These are phyloP conservation scores for Ciconia boyciana DNA, from an alignment of 2,113 vertebrate genomes.

Conservation along the genomic window DNA sequence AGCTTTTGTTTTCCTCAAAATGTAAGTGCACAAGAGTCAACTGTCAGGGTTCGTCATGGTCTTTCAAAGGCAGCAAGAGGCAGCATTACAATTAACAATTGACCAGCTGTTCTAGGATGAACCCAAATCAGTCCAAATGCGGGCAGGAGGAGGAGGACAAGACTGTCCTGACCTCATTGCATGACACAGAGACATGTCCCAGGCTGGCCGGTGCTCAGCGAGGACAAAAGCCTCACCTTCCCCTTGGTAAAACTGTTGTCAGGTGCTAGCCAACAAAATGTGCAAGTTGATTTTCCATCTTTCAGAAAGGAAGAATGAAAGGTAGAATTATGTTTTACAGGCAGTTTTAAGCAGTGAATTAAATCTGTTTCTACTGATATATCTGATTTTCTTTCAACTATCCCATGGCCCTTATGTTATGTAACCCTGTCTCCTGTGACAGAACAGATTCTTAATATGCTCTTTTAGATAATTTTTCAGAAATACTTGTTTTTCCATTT, in stretches of 20 bases:
- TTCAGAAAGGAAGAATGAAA: not conserved
- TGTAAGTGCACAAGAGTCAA: not conserved
- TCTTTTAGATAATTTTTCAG: slow-evolving; percentile 20
- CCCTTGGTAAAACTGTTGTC: not conserved
- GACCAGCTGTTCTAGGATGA: not conserved
- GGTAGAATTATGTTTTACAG: not conserved
- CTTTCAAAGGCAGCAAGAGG: slow-evolving; percentile 2
- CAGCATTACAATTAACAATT: not conserved
- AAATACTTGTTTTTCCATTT: not conserved
- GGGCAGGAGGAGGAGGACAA: not conserved
- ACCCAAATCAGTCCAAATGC: not conserved
- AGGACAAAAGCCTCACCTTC: not conserved
- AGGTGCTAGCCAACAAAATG: not conserved
- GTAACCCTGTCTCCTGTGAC: slow-evolving; percentile 4
- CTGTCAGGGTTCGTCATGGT: not conserved
- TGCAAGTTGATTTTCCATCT: not conserved
- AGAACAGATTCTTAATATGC: not conserved
- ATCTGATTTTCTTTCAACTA: slow-evolving; percentile 50
- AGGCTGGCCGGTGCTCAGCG: fast-evolving
- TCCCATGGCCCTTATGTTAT: slow-evolving; percentile 3
- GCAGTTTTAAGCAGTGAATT: slow-evolving; percentile 9
- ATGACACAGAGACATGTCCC: not conserved
- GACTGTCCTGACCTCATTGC: not conserved
- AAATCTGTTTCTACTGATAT: slow-evolving; percentile 39
- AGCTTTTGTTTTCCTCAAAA: slow-evolving; percentile 8